Conservation (phyloP, 2,113 vertebrate species). For the Barbus barbus region DNA sequence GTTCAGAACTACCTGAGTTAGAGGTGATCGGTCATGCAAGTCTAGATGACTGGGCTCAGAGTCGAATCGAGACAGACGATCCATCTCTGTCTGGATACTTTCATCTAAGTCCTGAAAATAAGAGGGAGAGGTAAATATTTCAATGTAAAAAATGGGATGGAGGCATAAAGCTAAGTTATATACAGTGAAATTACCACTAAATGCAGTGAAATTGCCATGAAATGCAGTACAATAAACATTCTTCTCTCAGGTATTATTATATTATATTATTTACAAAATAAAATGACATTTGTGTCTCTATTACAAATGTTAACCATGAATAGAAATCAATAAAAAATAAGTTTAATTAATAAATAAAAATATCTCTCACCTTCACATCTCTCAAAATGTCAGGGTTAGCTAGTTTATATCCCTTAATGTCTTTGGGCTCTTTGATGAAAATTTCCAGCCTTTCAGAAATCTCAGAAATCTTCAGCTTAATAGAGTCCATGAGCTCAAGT, state of each 20-base stretch:
- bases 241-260: not conserved
- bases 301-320: not conserved
- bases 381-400: slow-evolving; percentile 72
- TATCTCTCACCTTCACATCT: slow-evolving; percentile 74
- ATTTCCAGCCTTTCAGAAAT: slow-evolving; percentile 74
- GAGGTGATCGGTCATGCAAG: slow-evolving; percentile 75
- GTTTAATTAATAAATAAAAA: not conserved
- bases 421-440: slow-evolving; percentile 75
- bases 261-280: not conserved
- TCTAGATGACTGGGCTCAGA: slow-evolving; percentile 74
- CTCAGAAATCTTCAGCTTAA: slow-evolving; percentile 77
- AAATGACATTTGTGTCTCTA: not conserved
- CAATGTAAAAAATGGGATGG: not conserved
- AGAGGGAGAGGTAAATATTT: slow-evolving; percentile 3
- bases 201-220: not conserved
- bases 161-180: not conserved
- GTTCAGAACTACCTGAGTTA: slow-evolving; percentile 71
- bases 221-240: not conserved
- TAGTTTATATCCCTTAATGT: slow-evolving; percentile 75
- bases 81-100: slow-evolving; percentile 77
- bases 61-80: slow-evolving; percentile 76
- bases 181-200: not conserved
- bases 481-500: slow-evolving; percentile 78
- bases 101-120: slow-evolving; percentile 72
- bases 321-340: not conserved